Evolutionary conservation across 1,140 invertebrate genomes (phyloP), one percentile per base, ranked within the genome.

Genomic region (Andricus grossulariae): DNA sequence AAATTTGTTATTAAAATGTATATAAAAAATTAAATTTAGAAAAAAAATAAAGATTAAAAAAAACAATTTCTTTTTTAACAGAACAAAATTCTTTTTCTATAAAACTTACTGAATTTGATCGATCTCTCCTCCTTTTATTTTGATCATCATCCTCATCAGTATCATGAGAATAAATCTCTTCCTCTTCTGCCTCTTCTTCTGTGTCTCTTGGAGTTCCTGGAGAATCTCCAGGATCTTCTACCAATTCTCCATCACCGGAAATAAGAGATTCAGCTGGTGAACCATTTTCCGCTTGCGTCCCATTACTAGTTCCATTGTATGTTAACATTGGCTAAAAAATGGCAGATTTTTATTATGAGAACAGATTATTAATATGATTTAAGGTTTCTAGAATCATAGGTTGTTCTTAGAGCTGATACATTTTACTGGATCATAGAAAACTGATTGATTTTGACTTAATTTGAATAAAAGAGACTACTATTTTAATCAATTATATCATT

Each of bases 131-230:
- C 50, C 76, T 82, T 76, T 85, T 87, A 2, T 82, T 80, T 18
- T 85, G 83, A 10, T 89, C 89, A 5, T 89, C 87, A 1, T 91
- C 90, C 19, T 91, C 90, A 18, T 91, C 90, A 0, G 90, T 89
- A 16, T 91, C 90, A 60, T 90, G 89, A 0, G 89, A 89, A 75
- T 90, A 91, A 83, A 91, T 90, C 25, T 91, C 89, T 57, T 91
- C 90, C 8, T 89, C 90, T 8, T 89, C 88, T 0, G 88, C 87
- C 39, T 90, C 89, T 45, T 90, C 89, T 18, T 90, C 89, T 10
- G 87, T 88, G 39, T 90, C 88, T 12, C 86, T 84, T 3, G 79
- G 78, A 15, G 88, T 89, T 16, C 82, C 88, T 0, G 88, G 86
- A 0, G 89, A 90, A 80, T 90, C 88, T 3, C 85, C 88, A 10